phyloP scores from a whole-genome alignment of 2,113 vertebrate species.

The Clupea harengus region DNA sequence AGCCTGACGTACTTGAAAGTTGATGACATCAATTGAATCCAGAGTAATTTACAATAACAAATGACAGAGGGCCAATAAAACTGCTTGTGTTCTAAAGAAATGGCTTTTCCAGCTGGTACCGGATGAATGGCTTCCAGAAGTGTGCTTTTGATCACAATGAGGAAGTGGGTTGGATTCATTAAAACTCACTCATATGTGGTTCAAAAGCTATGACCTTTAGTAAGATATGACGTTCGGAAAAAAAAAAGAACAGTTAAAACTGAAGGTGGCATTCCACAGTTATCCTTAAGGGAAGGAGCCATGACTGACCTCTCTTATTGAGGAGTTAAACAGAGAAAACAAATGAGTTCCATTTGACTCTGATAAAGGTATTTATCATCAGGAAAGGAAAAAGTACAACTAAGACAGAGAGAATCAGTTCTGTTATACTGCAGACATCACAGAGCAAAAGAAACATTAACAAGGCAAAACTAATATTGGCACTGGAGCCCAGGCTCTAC shows the following conservation, averaged over 20 bases:
- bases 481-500: not conserved
- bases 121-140: constrained; percentile 23
- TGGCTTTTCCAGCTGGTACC: constrained; percentile 2
- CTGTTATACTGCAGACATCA: not conserved
- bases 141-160: constrained; percentile 32
- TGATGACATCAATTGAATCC: not conserved
- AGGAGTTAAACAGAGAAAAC: not conserved
- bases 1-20: not conserved
- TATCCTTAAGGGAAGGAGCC: not conserved
- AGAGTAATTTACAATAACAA: not conserved
- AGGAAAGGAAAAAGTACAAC: not conserved
- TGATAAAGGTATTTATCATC: not conserved
- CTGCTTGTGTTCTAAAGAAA: not conserved
- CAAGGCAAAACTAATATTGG: not conserved
- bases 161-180: constrained; percentile 16
- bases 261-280: not conserved
- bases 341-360: not conserved
- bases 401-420: not conserved
- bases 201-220: not conserved
- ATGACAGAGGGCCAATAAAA: not conserved
- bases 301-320: not conserved
- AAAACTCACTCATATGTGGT: not conserved
- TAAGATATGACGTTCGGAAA: not conserved
- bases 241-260: not conserved
- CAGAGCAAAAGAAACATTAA: not conserved